Conservation (phyloP, 2,113 vertebrate genomes). For the Rhodinocichla rosea region DNA sequence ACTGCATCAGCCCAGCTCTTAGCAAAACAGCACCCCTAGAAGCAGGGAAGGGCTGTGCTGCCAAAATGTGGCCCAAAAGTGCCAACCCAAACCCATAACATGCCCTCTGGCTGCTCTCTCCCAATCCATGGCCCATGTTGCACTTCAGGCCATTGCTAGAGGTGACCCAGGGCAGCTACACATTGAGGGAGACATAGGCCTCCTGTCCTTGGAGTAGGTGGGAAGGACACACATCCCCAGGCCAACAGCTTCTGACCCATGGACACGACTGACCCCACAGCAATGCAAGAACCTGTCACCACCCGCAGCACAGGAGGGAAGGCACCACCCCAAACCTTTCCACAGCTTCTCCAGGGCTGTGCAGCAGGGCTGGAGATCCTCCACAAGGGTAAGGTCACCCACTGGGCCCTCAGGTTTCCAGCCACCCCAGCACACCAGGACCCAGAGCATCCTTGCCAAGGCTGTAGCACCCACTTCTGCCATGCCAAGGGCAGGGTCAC, state of each 20-base stretch:
- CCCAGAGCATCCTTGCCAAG: background rate
- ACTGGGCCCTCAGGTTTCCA: background rate
- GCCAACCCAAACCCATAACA: background rate
- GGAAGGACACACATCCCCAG: background rate
- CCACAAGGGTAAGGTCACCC: background rate
- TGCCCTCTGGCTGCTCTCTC: background rate
- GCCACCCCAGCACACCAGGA: background rate
- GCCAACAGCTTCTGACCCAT: background rate
- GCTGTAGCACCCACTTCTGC: background rate
- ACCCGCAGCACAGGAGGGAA: too few species aligned
- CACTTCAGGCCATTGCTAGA: background rate
- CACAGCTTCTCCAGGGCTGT: background rate
- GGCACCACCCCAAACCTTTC: background rate
- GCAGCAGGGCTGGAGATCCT: background rate
- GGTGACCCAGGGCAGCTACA: background rate
- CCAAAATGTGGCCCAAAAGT: background rate
- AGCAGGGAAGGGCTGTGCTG: background rate
- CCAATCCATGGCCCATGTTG: background rate
- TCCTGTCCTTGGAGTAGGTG: background rate
- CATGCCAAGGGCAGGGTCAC: background rate
- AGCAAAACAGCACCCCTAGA: background rate
- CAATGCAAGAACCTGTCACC: background rate
- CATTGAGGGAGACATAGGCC: background rate
- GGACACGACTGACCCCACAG: rapidly evolving
- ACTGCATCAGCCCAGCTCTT: background rate